Evolutionary conservation across 2,797 vertebrate genomes (phyloP).

Genomic region (Scyliorhinus canicula): DNA sequence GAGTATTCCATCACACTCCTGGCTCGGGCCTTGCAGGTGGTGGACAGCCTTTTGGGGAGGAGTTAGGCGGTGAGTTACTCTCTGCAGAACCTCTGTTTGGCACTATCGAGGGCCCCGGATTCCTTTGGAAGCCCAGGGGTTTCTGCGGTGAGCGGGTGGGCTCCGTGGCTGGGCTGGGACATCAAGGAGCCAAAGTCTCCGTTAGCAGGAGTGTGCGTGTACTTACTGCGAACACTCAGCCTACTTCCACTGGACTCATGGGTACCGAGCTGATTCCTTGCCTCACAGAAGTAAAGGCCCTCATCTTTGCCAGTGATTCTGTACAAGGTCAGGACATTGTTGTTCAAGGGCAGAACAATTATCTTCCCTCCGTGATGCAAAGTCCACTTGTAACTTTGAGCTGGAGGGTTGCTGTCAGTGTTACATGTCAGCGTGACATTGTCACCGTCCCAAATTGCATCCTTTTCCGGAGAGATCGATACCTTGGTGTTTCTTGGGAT

Average conservation of each 20-base stretch:
- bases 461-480: rapidly evolving
- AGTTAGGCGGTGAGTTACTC: too few species aligned
- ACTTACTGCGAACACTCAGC: not conserved
- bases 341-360: rapidly evolving
- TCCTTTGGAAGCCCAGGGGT: too few species aligned
- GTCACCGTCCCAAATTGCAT: not conserved
- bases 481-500: not conserved
- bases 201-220: too few species aligned
- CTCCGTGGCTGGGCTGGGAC: too few species aligned
- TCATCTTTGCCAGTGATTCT: not conserved
- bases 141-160: too few species aligned
- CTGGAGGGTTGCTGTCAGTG: not conserved
- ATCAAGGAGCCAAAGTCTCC: too few species aligned
- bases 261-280: not conserved
- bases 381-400: not conserved
- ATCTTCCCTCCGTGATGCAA: not conserved
- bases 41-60: too few species aligned
- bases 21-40: too few species aligned
- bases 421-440: not conserved
- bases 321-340: not conserved
- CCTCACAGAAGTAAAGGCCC: not conserved
- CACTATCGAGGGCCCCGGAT: too few species aligned
- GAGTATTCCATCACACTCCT: too few species aligned
- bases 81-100: too few species aligned
- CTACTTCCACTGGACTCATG: not conserved